Base-by-base conservation (phyloP, 1,140 invertebrate genomes). In the Cotesia chilonis region DNA sequence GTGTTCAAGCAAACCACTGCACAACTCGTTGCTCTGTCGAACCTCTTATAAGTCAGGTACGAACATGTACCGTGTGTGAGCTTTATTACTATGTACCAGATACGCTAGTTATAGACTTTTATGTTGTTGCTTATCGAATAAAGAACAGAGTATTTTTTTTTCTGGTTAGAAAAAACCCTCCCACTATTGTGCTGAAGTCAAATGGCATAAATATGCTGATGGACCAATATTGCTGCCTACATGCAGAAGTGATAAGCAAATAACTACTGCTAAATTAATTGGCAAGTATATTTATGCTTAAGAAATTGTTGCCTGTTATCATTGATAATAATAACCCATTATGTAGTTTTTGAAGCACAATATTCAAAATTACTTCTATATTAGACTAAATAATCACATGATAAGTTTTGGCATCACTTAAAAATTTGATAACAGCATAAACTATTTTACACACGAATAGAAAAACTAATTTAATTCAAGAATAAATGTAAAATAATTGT, bases 51-150 rank as follows among this genome's bases (percentile, higher is more conserved):
- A 65, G 74, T 63, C 67, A 63, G 64, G 61, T 74, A 76, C 55
- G 71, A 59, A 65, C 66, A 75, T 76, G 79, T 81, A 80, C 72
- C 70, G 41, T 63, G 66, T 68, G 68, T 72, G 64, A 81, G 68
- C 73, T 82, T 83, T 82, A 81, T 81, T 82, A 74, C 78, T 71
- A 28, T 28, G 28, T 28, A 70, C 52, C 70, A 75, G 76, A 81
- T 79, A 82, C 78, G 78, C 74, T 72, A 75, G 77, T 82, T 80
- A 79, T 67, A 77, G 72, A 79, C 69, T 77, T 80, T 79, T 81
- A 80, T 78, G 61, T 68, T 73, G 68, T 68, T 73, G 68, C 79
- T 84, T 85, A 85, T 85, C 82, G 76, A 59, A 68, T 67, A 63
- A 67, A 72, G 66, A 70, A 14, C 35, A 59, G 52, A 68, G 35